Evolutionary conservation across 1,140 invertebrate species (phyloP).

Genomic region (Diachasmimorpha longicaudata): DNA sequence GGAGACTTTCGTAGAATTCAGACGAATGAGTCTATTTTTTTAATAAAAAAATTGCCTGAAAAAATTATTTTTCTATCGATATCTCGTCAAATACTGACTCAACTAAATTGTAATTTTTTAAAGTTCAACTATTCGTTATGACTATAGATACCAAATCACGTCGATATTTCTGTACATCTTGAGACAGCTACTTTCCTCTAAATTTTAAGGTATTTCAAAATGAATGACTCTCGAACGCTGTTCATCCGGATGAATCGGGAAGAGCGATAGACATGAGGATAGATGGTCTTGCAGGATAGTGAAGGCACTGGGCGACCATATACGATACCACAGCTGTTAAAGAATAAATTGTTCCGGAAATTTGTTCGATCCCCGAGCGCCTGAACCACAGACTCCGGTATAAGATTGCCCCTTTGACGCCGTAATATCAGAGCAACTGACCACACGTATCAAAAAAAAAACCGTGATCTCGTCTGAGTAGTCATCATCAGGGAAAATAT

Average conservation of each 20-base stretch:
- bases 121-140: no score
- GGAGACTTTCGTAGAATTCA: no score
- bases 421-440: neutral
- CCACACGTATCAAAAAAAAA: neutral
- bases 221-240: neutral
- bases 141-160: no score
- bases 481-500: neutral
- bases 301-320: neutral
- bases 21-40: no score
- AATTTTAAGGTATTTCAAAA: neutral
- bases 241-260: neutral
- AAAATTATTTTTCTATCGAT: no score
- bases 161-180: no score
- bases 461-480: neutral
- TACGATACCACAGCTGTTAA: neutral
- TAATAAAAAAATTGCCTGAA: no score
- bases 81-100: no score
- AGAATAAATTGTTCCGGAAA: constrained; percentile 12
- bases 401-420: neutral
- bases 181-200: neutral
- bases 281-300: neutral
- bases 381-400: neutral
- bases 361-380: neutral
- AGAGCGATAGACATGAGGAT: neutral
- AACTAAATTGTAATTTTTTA: no score